Percentiles rank a stretch among this genome's conserved stretches.
Conservation (phyloP, 2,113 vertebrate genomes). For the Pangasianodon gigas region DNA sequence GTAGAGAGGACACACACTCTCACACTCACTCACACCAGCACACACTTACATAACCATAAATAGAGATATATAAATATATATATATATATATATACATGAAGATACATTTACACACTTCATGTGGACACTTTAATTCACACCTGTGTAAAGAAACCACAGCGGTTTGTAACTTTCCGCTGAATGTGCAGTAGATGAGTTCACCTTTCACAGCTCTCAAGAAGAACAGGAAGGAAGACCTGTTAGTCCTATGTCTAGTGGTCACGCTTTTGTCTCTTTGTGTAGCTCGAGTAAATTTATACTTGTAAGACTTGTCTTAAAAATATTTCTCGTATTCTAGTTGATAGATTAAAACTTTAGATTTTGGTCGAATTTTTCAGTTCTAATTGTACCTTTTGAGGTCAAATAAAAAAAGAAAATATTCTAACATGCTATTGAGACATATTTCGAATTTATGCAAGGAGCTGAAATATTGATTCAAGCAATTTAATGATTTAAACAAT, state of each 20-base stretch:
- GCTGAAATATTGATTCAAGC: not conserved
- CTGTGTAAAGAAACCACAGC: not conserved
- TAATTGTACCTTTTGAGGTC: not conserved
- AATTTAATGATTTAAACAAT: not conserved
- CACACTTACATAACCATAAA: not conserved
- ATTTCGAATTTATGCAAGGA: not conserved
- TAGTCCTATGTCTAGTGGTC: not conserved
- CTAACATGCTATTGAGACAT: not conserved
- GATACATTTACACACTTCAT: not conserved
- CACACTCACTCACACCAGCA: not conserved
- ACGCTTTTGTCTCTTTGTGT: not conserved
- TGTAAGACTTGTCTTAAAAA: not conserved
- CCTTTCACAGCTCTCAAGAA: not conserved
- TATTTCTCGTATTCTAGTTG: not conserved
- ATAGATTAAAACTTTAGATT: not conserved
- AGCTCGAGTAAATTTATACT: not conserved
- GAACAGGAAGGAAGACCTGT: slow-evolving; percentile 20
- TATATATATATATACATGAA: not conserved
- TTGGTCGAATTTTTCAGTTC: not conserved
- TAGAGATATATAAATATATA: not conserved
- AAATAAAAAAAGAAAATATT: not conserved
- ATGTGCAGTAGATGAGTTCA: not conserved
- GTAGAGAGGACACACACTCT: not conserved
- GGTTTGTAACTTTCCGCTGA: slow-evolving; percentile 32
- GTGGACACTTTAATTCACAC: not conserved